Conservation (phyloP, 1,140 invertebrate species). For the Trichomalopsis sarcophagae region DNA sequence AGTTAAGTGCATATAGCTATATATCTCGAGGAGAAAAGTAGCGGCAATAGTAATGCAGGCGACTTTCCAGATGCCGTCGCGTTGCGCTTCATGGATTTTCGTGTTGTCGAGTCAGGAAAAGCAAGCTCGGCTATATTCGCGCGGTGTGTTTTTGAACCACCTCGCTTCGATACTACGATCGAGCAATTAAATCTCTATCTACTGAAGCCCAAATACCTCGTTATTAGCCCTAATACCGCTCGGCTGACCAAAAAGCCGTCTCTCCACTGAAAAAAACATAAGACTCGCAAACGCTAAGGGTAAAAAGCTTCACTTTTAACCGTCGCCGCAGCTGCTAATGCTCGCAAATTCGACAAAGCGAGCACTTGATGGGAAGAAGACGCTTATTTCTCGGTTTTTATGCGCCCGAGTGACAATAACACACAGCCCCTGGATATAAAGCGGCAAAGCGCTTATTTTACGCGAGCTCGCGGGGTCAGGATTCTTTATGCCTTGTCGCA, state of each 20-base stretch:
- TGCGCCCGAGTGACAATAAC: neutral
- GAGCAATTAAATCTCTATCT: too few relatives aligned
- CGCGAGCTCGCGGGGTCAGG: neutral
- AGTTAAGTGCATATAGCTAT: neutral
- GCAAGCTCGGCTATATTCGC: too few relatives aligned
- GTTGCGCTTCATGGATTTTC: too few relatives aligned
- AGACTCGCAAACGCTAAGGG: too few relatives aligned
- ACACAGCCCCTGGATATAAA: neutral
- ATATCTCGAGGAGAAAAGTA: neutral
- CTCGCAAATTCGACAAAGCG: neutral
- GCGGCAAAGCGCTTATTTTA: neutral
- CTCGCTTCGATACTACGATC: too few relatives aligned
- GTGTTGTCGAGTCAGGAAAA: too few relatives aligned
- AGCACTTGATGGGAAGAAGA: neutral
- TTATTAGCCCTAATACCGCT: too few relatives aligned
- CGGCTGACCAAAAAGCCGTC: too few relatives aligned
- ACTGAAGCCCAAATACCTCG: too few relatives aligned
- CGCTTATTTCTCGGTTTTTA: neutral
- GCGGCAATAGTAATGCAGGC: neutral
- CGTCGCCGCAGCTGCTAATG: neutral
- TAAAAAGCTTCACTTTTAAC: neutral
- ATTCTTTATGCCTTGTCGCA: neutral
- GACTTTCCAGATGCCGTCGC: too few relatives aligned
- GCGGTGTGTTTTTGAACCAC: too few relatives aligned
- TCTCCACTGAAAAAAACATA: too few relatives aligned